Percentiles rank a stretch among this genome's conserved stretches.
phyloP scores from a whole-genome alignment of 2,113 vertebrate species.

The Choloepus hoffmanni region DNA sequence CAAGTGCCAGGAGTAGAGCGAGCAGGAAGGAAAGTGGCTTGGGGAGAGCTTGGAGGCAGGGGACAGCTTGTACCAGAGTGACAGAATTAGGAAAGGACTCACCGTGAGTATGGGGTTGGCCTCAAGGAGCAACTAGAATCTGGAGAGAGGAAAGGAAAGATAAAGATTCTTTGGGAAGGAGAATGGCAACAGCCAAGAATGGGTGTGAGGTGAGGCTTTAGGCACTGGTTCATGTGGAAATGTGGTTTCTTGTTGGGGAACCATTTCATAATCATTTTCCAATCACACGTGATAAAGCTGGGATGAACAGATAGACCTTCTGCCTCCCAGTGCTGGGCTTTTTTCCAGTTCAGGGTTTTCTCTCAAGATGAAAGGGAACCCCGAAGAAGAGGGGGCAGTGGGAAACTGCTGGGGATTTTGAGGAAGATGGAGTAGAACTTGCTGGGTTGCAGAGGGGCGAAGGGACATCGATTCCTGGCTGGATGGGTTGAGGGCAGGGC shows the following conservation, averaged over 20 bases:
- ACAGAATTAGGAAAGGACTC: background rate
- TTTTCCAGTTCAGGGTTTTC: background rate
- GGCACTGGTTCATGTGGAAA: background rate
- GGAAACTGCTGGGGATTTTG: background rate
- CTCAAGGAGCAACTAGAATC: background rate
- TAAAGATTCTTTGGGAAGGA: background rate
- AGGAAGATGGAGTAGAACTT: background rate
- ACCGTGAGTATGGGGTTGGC: too few species aligned
- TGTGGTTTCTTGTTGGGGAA: background rate
- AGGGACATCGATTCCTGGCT: background rate
- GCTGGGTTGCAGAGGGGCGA: background rate
- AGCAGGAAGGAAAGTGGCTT: too few species aligned
- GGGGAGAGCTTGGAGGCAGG: background rate
- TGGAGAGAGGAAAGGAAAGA: background rate
- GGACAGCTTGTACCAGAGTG: accelerated
- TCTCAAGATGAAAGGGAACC: background rate
- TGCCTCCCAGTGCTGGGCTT: background rate
- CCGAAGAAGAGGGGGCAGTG: background rate
- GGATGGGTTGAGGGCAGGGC: background rate
- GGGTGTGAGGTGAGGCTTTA: background rate
- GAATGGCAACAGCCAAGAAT: background rate
- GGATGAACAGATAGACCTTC: background rate
- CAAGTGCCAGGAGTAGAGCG: background rate
- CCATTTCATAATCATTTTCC: background rate
- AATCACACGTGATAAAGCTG: background rate